phyloP scores from a whole-genome alignment of 2,113 vertebrate genomes.

The Scalopus aquaticus region DNA sequence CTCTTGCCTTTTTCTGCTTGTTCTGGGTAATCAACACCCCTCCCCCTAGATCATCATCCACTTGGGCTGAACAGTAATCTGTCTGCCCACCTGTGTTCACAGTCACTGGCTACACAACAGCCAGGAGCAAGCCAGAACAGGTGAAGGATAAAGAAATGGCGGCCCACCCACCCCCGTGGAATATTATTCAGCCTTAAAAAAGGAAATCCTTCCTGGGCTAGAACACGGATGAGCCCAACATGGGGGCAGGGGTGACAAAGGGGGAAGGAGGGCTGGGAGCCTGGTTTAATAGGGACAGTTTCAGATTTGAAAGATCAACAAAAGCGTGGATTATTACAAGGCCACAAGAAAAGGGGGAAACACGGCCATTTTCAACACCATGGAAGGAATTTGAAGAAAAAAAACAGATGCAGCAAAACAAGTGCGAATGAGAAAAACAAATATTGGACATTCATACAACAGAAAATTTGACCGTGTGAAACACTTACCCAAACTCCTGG shows the following conservation, averaged over 20 bases:
- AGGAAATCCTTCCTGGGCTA: not conserved
- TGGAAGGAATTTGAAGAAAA: too few relatives aligned
- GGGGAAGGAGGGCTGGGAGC: not conserved
- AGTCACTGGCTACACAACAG: not conserved
- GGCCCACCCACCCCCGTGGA: rapidly evolving
- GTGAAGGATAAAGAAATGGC: not conserved
- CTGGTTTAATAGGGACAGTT: not conserved
- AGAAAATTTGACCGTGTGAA: too few relatives aligned
- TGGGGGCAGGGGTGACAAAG: too few relatives aligned
- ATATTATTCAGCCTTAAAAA: not conserved
- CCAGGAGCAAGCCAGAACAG: too few relatives aligned
- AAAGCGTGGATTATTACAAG: too few relatives aligned
- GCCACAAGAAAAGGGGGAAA: too few relatives aligned
- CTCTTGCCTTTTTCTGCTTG: not conserved
- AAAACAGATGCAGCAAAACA: too few relatives aligned
- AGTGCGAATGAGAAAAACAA: too few relatives aligned
- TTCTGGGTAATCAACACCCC: not conserved
- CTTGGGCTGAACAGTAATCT: not conserved
- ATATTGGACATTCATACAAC: too few relatives aligned
- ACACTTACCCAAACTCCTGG: too few relatives aligned
- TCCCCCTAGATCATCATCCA: not conserved
- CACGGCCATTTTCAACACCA: too few relatives aligned
- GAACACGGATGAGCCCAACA: too few relatives aligned
- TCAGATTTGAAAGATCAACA: not conserved
- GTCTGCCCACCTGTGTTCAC: rapidly evolving